Conservation (phyloP, 2,888 invertebrate species). For the Formica aserva region DNA sequence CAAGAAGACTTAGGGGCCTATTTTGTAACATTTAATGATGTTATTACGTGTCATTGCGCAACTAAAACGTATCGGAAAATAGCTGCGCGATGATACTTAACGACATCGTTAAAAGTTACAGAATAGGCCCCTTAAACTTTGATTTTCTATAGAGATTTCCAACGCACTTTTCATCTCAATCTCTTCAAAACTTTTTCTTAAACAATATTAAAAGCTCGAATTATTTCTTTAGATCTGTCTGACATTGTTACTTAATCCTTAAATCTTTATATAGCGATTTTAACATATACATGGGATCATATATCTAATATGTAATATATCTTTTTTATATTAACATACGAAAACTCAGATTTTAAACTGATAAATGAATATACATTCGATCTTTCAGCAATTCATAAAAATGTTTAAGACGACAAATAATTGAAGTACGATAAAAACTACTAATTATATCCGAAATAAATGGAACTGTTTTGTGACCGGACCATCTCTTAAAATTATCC, state of each 20-base stretch:
- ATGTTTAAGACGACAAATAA: not conserved
- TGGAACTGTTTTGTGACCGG: not conserved
- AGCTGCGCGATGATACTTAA: no score
- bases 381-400: not conserved
- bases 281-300: not conserved
- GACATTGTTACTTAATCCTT: not conserved
- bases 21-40: no score
- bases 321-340: not conserved
- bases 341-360: not conserved
- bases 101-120: no score
- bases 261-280: conserved; percentile 10
- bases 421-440: not conserved
- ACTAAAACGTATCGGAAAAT: no score
- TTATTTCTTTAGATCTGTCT: conserved; percentile 4
- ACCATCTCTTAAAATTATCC: not conserved
- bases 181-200: not conserved
- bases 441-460: not conserved
- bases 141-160: conserved; percentile 43
- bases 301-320: not conserved
- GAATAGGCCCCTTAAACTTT: conserved; percentile 27
- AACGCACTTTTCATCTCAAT: conserved; percentile 29
- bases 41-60: no score
- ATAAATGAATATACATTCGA: not conserved
- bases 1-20: conserved; percentile 38
- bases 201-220: conserved; percentile 44